These are phyloP conservation scores for Galaxias olidus DNA, from an alignment of 2,797 vertebrate genomes.

Conservation along the genomic window DNA sequence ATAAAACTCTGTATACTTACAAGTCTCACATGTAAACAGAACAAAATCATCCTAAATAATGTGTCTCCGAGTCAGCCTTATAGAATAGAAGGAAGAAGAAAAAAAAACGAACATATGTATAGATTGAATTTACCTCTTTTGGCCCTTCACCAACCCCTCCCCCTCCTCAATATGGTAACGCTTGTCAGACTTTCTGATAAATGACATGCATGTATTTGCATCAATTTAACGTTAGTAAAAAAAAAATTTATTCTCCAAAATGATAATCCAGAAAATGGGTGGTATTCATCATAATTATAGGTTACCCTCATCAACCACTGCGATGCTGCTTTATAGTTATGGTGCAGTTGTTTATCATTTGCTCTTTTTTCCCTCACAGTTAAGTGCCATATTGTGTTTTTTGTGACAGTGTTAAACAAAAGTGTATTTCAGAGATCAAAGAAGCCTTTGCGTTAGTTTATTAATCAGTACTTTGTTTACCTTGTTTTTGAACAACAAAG, in stretches of 20 bases:
- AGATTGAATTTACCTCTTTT: slow-evolving; percentile 90
- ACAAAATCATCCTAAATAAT: slow-evolving; percentile 78
- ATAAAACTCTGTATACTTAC: slow-evolving; percentile 83
- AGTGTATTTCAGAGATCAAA: slow-evolving; percentile 16
- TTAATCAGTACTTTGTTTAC: slow-evolving; percentile 22
- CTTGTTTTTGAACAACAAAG: slow-evolving; percentile 10
- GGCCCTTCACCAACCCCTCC: slow-evolving; percentile 65
- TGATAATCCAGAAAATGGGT: slow-evolving; percentile 80
- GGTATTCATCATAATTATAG: slow-evolving; percentile 59
- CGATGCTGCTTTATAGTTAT: slow-evolving; percentile 39
- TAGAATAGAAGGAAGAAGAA: background rate
- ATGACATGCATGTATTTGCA: slow-evolving; percentile 97
- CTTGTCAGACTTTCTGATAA: slow-evolving; percentile 96
- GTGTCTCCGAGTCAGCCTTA: slow-evolving; percentile 73
- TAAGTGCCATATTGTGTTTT: slow-evolving; percentile 37
- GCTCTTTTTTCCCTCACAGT: slow-evolving; percentile 33
- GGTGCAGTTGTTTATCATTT: slow-evolving; percentile 2
- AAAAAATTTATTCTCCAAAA: slow-evolving; percentile 85
- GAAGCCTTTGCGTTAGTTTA: slow-evolving; percentile 26
- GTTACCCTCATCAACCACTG: background rate
- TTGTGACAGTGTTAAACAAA: slow-evolving; percentile 42
- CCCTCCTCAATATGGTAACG: slow-evolving; percentile 90
- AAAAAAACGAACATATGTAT: slow-evolving; percentile 82
- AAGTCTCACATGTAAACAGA: slow-evolving; percentile 44
- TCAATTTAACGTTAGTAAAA: slow-evolving; percentile 93